Evolutionary conservation across 2,888 invertebrate species (phyloP), one percentile per base, ranked within the genome.

Genomic region (Bruchidius siliquastri): DNA sequence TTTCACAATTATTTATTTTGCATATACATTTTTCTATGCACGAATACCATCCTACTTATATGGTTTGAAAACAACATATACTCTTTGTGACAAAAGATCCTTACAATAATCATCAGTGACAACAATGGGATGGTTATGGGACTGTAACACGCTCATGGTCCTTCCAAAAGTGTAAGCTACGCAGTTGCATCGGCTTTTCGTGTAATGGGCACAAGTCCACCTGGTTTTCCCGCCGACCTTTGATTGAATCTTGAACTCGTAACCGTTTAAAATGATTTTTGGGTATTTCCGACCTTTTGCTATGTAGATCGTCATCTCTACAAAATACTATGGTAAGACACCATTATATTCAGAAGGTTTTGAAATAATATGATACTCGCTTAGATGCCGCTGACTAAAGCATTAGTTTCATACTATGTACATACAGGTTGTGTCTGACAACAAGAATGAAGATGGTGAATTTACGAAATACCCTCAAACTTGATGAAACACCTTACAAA

Each of bases 181-280:
- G 10, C 68, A 21, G 80, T 78, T 78, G 75, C 82, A 82, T 70
- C 76, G 78, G 10, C 74, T 75, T 74, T 79, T 82, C 21, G 73
- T 74, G 26, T 70, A 76, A 73, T 80, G 81, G 20, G 72, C 74
- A 75, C 81, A 81, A 20, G 78, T 73, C 81, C 81, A 81, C 72
- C 77, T 78, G 0, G 79, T 80, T 26, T 73, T 76, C 20, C 71
- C 75, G 0, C 72, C 70, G 20, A 70, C 72, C 68, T 74, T 77
- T 20, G 72, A 73, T 67, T 77, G 72, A 22, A 80, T 76, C 2
- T 73, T 72, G 67, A 76, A 81, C 22, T 78, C 79, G 68, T 81
- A 74, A 20, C 77, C 77, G 49, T 81, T 78, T 21, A 81, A 49
- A 67, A 81, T 75, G 20, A 81, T 73, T 75, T 79, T 77, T n/a